Base-by-base conservation (phyloP, 2,797 vertebrate species). In the Lerista edwardsae region DNA sequence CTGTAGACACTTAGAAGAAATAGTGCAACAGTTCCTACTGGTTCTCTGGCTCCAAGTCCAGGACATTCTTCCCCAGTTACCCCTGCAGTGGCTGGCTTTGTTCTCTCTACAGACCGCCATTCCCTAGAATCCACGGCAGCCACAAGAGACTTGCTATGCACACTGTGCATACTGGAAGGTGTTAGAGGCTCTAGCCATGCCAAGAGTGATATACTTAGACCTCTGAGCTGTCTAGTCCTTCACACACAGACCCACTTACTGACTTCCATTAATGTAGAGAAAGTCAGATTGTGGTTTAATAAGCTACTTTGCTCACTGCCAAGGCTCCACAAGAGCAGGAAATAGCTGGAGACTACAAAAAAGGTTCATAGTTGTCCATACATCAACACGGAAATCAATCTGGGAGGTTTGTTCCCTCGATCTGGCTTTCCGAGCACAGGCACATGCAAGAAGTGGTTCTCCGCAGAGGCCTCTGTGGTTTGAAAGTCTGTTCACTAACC, bases 401-500 rank as follows among this genome's bases (percentile, higher is more conserved):
- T 57, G 69, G 69, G 75, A 68, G 29, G 31, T 65, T 68, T 62
- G 4, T 31, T 62, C 17, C 51, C 71, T 74, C 59, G 11, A 79
- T 62, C 12, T 61, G 29, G 75, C 51, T 47, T 71, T 59, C 57
- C 76, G 1, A 29, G 36, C 59, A 12, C 36, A 44, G 15, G n/a
- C n/a, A 25, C 29, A 15, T 2, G 51, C 11, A 36, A 44, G 47
- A 25, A 87, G 25, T n/a, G 47, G 27, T 47, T 80, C 67, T 81
- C 59, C 19, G 17, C 72, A 57, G 51, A 81, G 78, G 79, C 3
- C 74, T 69, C 74, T 41, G 82, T 27, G 68, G 74, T 81, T 77
- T 80, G 8, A 36, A 72, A 77, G 44, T 39, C 83, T 84, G 62
- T 80, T 82, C 75, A 4, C 69, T 79, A 84, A 81, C 68, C 4